Evolutionary conservation across 1,140 invertebrate genomes (phyloP).

Genomic region (Drosophila burlai): DNA sequence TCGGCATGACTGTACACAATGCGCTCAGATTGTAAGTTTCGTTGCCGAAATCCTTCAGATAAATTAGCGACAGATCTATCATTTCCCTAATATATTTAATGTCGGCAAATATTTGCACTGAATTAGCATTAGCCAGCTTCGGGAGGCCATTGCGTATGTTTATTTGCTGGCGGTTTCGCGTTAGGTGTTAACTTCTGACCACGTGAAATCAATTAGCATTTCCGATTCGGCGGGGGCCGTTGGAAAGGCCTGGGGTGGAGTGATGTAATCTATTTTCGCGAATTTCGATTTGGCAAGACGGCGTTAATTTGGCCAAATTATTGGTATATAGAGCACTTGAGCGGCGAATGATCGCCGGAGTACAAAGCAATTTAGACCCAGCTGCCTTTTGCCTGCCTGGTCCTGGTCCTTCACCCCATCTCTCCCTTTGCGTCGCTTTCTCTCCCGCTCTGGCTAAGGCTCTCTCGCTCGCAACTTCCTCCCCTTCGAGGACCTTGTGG

Average conservation of each 20-base stretch:
- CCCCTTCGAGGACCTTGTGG: slow-evolving; percentile 46
- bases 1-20: slow-evolving; percentile 36
- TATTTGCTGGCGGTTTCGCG: slow-evolving; percentile 28
- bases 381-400: slow-evolving; percentile 38
- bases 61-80: slow-evolving; percentile 35
- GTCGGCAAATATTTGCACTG: slow-evolving; percentile 38
- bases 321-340: slow-evolving; percentile 62
- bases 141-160: slow-evolving; percentile 12
- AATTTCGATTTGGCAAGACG: slow-evolving; percentile 62
- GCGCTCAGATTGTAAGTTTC: slow-evolving; percentile 6
- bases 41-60: slow-evolving; percentile 19
- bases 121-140: slow-evolving; percentile 35
- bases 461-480: slow-evolving; percentile 12
- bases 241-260: neutral
- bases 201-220: slow-evolving; percentile 80
- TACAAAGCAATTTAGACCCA: slow-evolving; percentile 24
- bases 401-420: slow-evolving; percentile 26
- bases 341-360: slow-evolving; percentile 17
- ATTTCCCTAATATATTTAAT: slow-evolving; percentile 35
- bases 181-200: slow-evolving; percentile 58
- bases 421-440: slow-evolving; percentile 11
- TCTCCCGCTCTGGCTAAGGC: slow-evolving; percentile 11
- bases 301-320: slow-evolving; percentile 69
- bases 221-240: slow-evolving; percentile 26
- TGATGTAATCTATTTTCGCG: slow-evolving; percentile 75